These are phyloP conservation scores for Alosa alosa DNA, from an alignment of 2,113 vertebrate genomes.

Conservation along the genomic window DNA sequence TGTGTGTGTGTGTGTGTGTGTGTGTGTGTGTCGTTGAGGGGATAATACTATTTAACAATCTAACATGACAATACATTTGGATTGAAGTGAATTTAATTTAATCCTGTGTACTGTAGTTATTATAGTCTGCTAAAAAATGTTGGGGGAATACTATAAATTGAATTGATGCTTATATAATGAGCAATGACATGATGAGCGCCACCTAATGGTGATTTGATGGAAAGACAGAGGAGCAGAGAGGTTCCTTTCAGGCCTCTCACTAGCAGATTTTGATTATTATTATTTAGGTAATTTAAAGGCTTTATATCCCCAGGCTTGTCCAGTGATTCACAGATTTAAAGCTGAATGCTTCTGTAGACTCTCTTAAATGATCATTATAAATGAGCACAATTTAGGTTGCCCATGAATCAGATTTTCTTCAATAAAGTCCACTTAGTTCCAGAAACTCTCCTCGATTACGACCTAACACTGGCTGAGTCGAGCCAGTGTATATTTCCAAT, in stretches of 20 bases:
- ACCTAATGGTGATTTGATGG: not conserved
- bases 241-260: not conserved
- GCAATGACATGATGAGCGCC: not conserved
- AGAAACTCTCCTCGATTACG: conserved; percentile 51
- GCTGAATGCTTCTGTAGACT: not conserved
- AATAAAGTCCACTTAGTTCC: conserved; percentile 48
- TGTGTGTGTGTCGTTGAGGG: too few relatives aligned
- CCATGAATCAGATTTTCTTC: conserved; percentile 51
- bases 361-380: conserved; percentile 40
- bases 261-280: not conserved
- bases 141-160: too few relatives aligned
- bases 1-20: too few relatives aligned
- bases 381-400: conserved; percentile 42
- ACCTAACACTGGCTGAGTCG: conserved; percentile 49
- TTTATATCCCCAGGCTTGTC: not conserved
- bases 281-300: not conserved
- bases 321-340: not conserved
- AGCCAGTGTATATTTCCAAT: conserved; percentile 61
- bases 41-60: not conserved
- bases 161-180: too few relatives aligned
- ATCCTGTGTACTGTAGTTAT: not conserved
- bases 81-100: not conserved
- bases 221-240: conserved; percentile 12
- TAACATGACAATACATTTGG: not conserved
- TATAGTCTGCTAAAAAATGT: too few relatives aligned